Evolutionary conservation across 2,888 invertebrate genomes (phyloP).

Genomic region (Harmothoe impar): DNA sequence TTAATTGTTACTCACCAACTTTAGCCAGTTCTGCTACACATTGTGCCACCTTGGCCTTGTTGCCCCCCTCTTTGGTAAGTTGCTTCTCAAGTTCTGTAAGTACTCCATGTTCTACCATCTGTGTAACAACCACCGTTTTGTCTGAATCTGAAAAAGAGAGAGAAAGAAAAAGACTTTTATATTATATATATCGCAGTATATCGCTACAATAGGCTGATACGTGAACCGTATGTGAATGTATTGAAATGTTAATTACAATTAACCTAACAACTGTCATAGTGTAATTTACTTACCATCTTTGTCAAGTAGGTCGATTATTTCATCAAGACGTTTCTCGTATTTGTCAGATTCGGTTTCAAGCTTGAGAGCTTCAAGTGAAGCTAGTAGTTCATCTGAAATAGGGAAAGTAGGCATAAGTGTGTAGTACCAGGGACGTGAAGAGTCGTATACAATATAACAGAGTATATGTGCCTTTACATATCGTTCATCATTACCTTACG

Average conservation of each 20-base stretch:
- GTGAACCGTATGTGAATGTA: too few relatives aligned
- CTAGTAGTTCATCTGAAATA: constrained; percentile 7
- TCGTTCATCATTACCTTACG: too few relatives aligned
- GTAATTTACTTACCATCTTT: constrained; percentile 46
- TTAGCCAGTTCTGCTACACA: constrained; percentile 59
- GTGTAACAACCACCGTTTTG: background rate
- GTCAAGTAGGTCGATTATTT: constrained; percentile 22
- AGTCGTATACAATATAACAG: too few relatives aligned
- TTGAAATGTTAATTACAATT: too few relatives aligned
- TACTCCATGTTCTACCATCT: constrained; percentile 53
- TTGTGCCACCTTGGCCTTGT: constrained; percentile 59
- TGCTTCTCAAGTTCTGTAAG: constrained; percentile 27
- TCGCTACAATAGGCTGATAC: too few relatives aligned
- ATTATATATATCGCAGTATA: too few relatives aligned
- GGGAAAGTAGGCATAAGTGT: too few relatives aligned
- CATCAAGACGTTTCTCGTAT: constrained; percentile 34
- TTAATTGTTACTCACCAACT: constrained; percentile 49
- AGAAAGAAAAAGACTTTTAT: background rate
- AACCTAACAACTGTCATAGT: too few relatives aligned
- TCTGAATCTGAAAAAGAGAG: background rate
- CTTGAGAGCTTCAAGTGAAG: constrained; percentile 55
- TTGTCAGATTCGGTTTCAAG: constrained; percentile 17
- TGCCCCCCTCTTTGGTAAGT: background rate
- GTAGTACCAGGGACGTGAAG: too few relatives aligned
- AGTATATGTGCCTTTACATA: too few relatives aligned